Conservation (phyloP, 2,797 vertebrate species). For the Mycteria americana region DNA sequence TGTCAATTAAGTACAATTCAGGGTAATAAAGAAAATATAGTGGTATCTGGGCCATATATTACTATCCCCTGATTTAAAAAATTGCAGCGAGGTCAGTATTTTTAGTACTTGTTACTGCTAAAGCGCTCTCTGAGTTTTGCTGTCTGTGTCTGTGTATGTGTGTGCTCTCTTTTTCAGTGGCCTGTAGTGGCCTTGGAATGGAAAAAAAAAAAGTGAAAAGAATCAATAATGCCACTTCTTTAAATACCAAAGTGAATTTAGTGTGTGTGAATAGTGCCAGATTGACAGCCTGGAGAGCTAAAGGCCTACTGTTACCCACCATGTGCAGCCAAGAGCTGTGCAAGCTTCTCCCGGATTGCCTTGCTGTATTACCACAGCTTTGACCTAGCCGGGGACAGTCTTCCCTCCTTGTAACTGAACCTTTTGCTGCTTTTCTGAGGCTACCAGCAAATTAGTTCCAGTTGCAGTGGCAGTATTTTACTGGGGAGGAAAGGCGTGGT, state of each 20-base stretch:
- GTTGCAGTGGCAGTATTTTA: slow-evolving; percentile 13
- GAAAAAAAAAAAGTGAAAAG: neutral
- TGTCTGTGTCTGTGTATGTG: neutral
- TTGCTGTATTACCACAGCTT: neutral
- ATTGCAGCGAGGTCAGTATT: neutral
- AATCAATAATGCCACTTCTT: slow-evolving; percentile 43
- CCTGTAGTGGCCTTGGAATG: slow-evolving; percentile 35
- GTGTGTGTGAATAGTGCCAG: slow-evolving; percentile 45
- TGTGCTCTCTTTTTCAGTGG: slow-evolving; percentile 36
- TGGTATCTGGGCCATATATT: slow-evolving; percentile 1
- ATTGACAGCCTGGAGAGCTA: slow-evolving; percentile 31
- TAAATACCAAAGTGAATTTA: slow-evolving; percentile 54
- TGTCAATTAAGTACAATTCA: slow-evolving; percentile 22
- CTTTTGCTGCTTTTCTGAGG: neutral
- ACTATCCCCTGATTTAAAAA: neutral
- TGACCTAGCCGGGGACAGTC: neutral
- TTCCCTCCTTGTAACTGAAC: neutral
- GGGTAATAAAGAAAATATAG: slow-evolving; percentile 44
- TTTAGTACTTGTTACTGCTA: neutral
- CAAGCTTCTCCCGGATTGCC: neutral
- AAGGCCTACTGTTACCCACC: neutral
- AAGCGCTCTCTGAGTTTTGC: neutral
- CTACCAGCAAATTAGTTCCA: slow-evolving; percentile 47
- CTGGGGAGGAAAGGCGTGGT: neutral
- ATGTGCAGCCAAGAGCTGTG: neutral